Base-by-base conservation (phyloP, 2,113 vertebrate species). In the Odocoileus hemionus region DNA sequence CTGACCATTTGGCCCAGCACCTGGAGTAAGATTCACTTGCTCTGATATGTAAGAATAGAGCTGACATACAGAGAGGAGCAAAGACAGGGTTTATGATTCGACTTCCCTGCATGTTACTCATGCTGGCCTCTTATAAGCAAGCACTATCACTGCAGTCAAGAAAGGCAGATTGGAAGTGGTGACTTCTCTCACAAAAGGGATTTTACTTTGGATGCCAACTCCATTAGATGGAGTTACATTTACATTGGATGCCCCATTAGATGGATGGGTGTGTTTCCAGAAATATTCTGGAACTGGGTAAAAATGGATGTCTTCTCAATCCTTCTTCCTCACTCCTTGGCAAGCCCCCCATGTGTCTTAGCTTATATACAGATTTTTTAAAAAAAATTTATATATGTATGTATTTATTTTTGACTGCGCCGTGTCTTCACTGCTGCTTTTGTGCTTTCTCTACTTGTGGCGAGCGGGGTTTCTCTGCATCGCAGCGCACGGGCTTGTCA, bases 401-500 rank as follows among this genome's bases (percentile, higher is more conserved):
- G 6, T 39, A 43, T 25, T 3, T 74, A 25, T 1, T 43, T 74
- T 43, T 74, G 36, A 36, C 70, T 26, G 70, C 1, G 3, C 36
- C 26, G 12, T 43, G 1, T 43, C 36, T 26, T 76, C 39, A 33
- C 0, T 43, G 70, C 36, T 43, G 36, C 36, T 14, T 76, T 25
- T 0, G 3, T 39, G 70, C 70, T 43, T 43, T 26, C 70, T 43
- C 39, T 39, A 0, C 21, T 39, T 43, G 36, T 1, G 39, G 36
- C 0, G 2, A 43, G 70, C 0, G 11, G 36, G 36, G 3, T 43
- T 43, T 25, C 23, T 43, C 23, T 7, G 21, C 11, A 0, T 76
- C 4, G 12, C 3, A 2, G 36, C 0, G 0, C 0, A 0, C 1
- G 6, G 70, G 23, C 39, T 76, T 76, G 23, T 43, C 39, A 7